Base-by-base conservation (phyloP, 2,888 invertebrate species). In the Eupithecia centaureata region DNA sequence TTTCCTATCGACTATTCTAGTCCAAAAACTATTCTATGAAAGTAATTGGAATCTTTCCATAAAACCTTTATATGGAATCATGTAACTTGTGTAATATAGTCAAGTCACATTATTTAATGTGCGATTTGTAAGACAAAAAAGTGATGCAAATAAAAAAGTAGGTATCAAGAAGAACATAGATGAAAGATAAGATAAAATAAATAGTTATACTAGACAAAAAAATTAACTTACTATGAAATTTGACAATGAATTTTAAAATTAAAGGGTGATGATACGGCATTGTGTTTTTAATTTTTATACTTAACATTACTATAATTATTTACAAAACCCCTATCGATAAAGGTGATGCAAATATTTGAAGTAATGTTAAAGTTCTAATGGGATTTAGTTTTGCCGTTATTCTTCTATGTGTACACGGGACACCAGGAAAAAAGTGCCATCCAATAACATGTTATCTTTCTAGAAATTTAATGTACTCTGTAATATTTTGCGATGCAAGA, bases 401-500 rank as follows among this genome's bases (percentile, higher is more conserved):
- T 69, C 68, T 69, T 70, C 63, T 61, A 71, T 64, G 71, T 74
- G 78, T 79, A n/a, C 28, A 79, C 71, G 77, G 75, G 80, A 85
- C 79, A 82, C 69, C 83, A 82, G 82, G 82, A 85, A 86, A 86
- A 82, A 89, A 84, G 88, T 90, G 90, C 91, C 91, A 91, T 91
- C 91, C 89, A 89, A 82, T 76, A 75, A 83, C 84, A 87, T 84
- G 79, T 87, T 87, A 86, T 81, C 85, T 86, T 77, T 84, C 79
- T 92, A 91, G 87, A 83, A 81, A 85, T 85, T 84, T 85, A 86
- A 83, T 79, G 79, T 81, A 82, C 82, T 83, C 83, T 86, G 77
- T 85, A 87, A 89, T 86, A 86, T 85, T 89, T 89, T 92, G 92
- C 92, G 92, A 92, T 93, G 92, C 92, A 91, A 91, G 92, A 90